Evolutionary conservation across 1,140 invertebrate genomes (phyloP), one percentile per base, ranked within the genome.

Genomic region (Solenopsis invicta): DNA sequence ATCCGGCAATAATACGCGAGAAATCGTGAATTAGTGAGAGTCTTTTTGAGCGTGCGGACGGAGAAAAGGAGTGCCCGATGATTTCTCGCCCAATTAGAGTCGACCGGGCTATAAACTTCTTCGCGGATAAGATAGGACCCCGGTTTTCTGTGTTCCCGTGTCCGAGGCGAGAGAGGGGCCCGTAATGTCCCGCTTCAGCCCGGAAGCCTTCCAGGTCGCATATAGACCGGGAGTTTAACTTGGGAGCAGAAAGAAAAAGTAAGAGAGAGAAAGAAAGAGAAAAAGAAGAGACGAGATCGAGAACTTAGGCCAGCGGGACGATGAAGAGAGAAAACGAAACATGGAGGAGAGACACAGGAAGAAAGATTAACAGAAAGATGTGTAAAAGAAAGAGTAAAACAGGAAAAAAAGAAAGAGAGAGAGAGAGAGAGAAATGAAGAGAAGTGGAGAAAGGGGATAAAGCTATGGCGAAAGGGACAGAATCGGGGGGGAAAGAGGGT

Each of bases 31-130:
- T 94, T 94, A 94, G 94, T 94, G 93, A 88, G 87, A 85, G 87
- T 91, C 90, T 91, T 93, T 93, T 94, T 93, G 93, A 94, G 89
- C 91, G 91, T 88, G 89, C 89, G 86, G 92, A 89, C 91, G 92
- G 92, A 91, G 93, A 94, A 93, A 94, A 94, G 94, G 94, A 95
- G 94, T 94, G 94, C 91, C 94, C 94, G 93, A 94, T 94, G 94
- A 94, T 94, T 94, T 94, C 94, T 94, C 93, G 93, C 94, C 94
- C 94, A 95, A 95, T 95, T 95, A 95, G 94, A 94, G 93, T 94
- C 94, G 94, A 94, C 94, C 92, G 93, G 94, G 93, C 94, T 95
- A 95, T 95, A 95, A 95, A 95, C 94, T 95, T 95, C 93, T 93
- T 81, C 92, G 90, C 91, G 94, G 94, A 95, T 95, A 95, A 95